Evolutionary conservation across 1,140 invertebrate genomes (phyloP).

Genomic region (Nilaparvata lugens): DNA sequence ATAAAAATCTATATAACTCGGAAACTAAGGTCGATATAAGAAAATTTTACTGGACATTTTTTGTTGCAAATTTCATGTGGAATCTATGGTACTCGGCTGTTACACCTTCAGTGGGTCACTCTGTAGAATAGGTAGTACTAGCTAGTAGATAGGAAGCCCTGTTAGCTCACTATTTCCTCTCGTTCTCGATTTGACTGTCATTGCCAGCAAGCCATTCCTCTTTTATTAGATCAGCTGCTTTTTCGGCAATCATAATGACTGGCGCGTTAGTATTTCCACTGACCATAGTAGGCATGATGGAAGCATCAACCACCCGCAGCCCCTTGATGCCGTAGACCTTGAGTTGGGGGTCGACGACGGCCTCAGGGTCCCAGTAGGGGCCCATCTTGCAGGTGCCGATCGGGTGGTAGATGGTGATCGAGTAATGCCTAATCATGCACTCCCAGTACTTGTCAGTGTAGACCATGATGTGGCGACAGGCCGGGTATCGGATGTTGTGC

Average conservation of each 20-base stretch:
- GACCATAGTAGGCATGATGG: conserved; percentile 58
- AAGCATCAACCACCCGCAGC: conserved; percentile 58
- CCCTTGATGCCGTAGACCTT: conserved; percentile 48
- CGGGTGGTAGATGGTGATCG: conserved; percentile 40
- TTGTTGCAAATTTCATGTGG: no score
- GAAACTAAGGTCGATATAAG: no score
- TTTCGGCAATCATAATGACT: conserved; percentile 59
- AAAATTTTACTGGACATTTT: no score
- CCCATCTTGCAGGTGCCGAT: conserved; percentile 57
- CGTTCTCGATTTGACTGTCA: not conserved
- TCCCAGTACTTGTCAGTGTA: conserved; percentile 61
- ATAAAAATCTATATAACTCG: no score
- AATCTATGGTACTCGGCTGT: no score
- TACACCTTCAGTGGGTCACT: no score
- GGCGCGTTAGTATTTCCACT: conserved; percentile 61
- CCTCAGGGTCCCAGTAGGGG: conserved; percentile 37
- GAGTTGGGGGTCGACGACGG: conserved; percentile 50
- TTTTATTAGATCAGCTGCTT: conserved; percentile 55
- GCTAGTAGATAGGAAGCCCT: not conserved
- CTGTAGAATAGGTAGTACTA: not conserved
- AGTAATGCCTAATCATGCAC: conserved; percentile 45
- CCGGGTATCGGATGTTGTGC: conserved; percentile 46
- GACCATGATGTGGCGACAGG: conserved; percentile 49
- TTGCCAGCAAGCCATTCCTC: conserved; percentile 32
- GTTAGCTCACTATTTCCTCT: not conserved